Evolutionary conservation across 2,888 invertebrate species (phyloP).

Genomic region (Carcina quercana): DNA sequence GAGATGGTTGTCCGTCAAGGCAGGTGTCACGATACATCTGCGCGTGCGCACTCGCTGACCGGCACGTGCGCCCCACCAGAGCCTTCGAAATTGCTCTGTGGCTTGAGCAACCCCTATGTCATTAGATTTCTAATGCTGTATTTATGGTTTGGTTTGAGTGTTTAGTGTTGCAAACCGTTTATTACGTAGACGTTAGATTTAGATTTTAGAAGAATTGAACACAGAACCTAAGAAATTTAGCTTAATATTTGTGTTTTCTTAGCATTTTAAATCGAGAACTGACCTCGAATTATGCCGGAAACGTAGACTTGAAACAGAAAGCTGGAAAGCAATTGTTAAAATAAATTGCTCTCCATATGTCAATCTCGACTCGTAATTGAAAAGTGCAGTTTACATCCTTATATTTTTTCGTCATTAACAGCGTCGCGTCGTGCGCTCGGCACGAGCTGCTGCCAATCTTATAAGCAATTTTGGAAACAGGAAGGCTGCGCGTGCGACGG

Average conservation of each 20-base stretch:
- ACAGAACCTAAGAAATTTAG: too few species aligned
- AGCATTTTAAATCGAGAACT: too few species aligned
- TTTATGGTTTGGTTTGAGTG: background rate
- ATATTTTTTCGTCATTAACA: constrained; percentile 57
- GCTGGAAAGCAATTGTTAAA: too few species aligned
- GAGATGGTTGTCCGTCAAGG: constrained; percentile 44
- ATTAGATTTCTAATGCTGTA: constrained; percentile 9
- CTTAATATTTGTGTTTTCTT: too few species aligned
- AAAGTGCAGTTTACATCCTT: constrained; percentile 29
- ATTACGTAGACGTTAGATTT: too few species aligned
- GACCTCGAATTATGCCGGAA: too few species aligned
- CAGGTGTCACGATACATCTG: constrained; percentile 70
- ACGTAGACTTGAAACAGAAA: too few species aligned
- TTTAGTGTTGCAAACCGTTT: background rate
- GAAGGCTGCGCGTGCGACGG: constrained; percentile 56
- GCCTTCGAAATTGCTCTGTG: constrained; percentile 32
- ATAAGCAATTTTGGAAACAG: constrained; percentile 61
- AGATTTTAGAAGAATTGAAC: too few species aligned
- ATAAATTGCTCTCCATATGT: constrained; percentile 44
- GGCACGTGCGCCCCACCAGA: constrained; percentile 58
- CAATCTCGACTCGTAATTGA: constrained; percentile 56
- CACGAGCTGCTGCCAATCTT: constrained; percentile 67
- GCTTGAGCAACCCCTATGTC: constrained; percentile 11
- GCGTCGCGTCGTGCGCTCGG: constrained; percentile 41
- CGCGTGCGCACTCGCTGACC: constrained; percentile 55